Conservation (phyloP, 2,888 invertebrate genomes). For the Trileptium ribeirensis region DNA sequence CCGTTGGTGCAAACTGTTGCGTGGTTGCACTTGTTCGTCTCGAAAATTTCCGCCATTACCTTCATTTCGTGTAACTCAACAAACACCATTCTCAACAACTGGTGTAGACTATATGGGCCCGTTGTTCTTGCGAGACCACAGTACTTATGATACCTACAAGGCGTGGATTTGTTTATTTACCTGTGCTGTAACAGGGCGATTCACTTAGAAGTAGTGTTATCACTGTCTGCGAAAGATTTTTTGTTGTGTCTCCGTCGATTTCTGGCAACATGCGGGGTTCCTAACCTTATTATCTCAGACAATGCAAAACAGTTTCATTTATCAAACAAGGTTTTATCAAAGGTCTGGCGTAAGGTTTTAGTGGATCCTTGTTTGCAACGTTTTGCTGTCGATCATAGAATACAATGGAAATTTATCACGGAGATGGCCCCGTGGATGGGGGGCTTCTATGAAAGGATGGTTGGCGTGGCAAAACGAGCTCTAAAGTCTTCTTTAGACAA, state of each 20-base stretch:
- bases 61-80: background rate
- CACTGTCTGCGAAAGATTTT: background rate
- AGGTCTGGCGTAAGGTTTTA: no score
- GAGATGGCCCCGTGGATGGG: background rate
- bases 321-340: no score
- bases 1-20: background rate
- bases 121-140: background rate
- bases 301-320: background rate
- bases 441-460: background rate
- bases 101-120: background rate
- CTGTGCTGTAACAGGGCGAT: background rate
- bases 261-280: background rate
- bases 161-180: background rate
- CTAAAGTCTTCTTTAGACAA: background rate
- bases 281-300: background rate
- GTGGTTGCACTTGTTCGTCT: background rate
- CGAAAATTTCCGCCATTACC: background rate
- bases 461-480: background rate
- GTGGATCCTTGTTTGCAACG: no score
- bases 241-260: background rate
- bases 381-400: no score
- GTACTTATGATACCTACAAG: background rate
- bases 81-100: background rate
- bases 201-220: background rate
- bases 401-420: background rate